Percentiles rank a stretch among this genome's conserved stretches.
These are phyloP conservation scores for Ganaspis brasiliensis DNA, from an alignment of 2,888 invertebrate genomes.

Conservation along the genomic window DNA sequence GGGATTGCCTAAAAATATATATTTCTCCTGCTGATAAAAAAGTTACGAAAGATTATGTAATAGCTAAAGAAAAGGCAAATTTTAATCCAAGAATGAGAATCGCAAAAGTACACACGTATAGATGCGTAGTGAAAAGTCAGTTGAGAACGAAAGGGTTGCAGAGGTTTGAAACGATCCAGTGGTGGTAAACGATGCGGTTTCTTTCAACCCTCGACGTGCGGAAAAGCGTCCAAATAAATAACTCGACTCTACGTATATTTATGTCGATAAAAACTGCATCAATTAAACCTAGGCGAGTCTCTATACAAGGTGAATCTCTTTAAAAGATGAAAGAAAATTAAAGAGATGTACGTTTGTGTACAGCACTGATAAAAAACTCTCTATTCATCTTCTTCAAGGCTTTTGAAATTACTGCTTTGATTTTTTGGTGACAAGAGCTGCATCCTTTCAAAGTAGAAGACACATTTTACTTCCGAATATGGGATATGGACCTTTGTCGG, in stretches of 20 bases:
- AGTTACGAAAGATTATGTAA: no score
- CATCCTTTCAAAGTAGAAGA: neutral
- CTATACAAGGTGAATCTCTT: slow-evolving; percentile 61
- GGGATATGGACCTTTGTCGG: no score
- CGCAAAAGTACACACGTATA: neutral
- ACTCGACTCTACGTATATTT: slow-evolving; percentile 71
- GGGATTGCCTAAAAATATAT: no score
- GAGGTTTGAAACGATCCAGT: slow-evolving; percentile 64
- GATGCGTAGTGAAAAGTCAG: slow-evolving; percentile 32
- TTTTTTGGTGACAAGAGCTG: neutral
- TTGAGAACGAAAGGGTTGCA: slow-evolving; percentile 43
- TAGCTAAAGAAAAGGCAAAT: no score
- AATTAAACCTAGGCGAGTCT: slow-evolving; percentile 73
- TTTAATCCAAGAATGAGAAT: neutral
- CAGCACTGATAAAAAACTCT: neutral
- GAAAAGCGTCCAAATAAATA: slow-evolving; percentile 76
- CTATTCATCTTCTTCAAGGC: slow-evolving; percentile 6
- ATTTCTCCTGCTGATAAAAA: no score
- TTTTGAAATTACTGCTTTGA: neutral
- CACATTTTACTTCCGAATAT: neutral
- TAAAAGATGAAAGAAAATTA: slow-evolving; percentile 65
- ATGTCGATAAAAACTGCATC: slow-evolving; percentile 76
- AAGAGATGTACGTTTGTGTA: slow-evolving; percentile 62
- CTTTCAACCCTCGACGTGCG: slow-evolving; percentile 72
- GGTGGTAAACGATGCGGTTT: slow-evolving; percentile 78